These are phyloP conservation scores for Xylota segnis DNA, from an alignment of 2,888 invertebrate species.

Conservation along the genomic window DNA sequence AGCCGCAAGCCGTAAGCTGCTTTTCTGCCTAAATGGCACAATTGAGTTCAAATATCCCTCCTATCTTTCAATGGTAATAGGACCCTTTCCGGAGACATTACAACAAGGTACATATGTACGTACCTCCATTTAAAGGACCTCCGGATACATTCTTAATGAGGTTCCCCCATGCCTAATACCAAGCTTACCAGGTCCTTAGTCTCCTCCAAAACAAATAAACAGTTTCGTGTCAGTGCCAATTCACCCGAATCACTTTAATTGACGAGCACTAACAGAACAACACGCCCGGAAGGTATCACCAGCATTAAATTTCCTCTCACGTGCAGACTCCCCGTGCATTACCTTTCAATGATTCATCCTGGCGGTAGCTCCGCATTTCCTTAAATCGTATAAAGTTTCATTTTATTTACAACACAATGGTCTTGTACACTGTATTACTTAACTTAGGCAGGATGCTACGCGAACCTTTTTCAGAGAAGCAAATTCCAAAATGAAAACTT, in stretches of 20 bases:
- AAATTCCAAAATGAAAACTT: constrained; percentile 1
- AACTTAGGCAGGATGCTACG: background rate
- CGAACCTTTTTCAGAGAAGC: background rate
- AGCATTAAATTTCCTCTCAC: constrained; percentile 3
- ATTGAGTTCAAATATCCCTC: too few relatives aligned
- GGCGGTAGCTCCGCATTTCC: background rate
- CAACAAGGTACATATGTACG: too few relatives aligned
- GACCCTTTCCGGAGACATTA: too few relatives aligned
- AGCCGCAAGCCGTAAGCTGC: too few relatives aligned
- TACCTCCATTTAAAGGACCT: too few relatives aligned
- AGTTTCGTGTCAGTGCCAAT: background rate
- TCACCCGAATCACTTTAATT: background rate
- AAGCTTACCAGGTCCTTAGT: too few relatives aligned
- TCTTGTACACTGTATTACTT: background rate
- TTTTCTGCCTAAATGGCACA: too few relatives aligned
- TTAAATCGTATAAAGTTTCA: constrained; percentile 4
- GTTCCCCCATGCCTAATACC: too few relatives aligned
- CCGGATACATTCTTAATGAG: too few relatives aligned
- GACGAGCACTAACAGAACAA: background rate
- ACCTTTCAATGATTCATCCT: background rate
- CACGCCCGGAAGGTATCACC: background rate
- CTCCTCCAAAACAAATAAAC: too few relatives aligned
- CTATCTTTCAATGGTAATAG: too few relatives aligned
- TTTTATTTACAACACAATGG: constrained; percentile 4
- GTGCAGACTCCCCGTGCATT: background rate